Conservation (phyloP, 2,797 vertebrate species). For the Pangasius sanitwongsei region DNA sequence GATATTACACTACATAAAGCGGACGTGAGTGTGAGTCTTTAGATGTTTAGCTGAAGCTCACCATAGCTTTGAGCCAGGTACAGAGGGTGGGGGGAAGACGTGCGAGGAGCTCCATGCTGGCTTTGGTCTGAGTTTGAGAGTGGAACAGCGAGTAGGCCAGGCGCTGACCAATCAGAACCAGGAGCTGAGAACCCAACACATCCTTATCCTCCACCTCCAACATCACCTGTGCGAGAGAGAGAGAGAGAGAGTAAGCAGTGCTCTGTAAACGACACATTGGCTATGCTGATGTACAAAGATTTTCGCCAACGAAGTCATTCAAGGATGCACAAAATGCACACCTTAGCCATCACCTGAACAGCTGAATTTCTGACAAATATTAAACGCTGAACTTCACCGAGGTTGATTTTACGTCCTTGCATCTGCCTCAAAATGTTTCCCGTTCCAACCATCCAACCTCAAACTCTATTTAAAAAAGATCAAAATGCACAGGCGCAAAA, state of each 20-base stretch:
- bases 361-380: too few relatives aligned
- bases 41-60: constrained; percentile 52
- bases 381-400: too few relatives aligned
- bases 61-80: constrained; percentile 99
- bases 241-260: neutral
- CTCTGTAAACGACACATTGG: neutral
- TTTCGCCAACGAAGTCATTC: too few relatives aligned
- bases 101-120: constrained; percentile 90
- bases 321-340: too few relatives aligned
- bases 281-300: too few relatives aligned
- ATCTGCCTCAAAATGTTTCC: too few relatives aligned
- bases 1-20: neutral
- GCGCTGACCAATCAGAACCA: constrained; percentile 91
- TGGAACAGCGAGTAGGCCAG: constrained; percentile 86
- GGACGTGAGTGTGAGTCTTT: constrained; percentile 48
- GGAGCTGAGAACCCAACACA: constrained; percentile 92
- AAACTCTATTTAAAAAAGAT: too few relatives aligned
- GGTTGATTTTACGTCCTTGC: too few relatives aligned
- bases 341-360: too few relatives aligned
- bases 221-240: constrained; percentile 76
- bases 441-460: too few relatives aligned
- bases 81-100: constrained; percentile 92
- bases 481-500: too few relatives aligned
- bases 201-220: constrained; percentile 92
- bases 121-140: constrained; percentile 79